Evolutionary conservation across 2,888 invertebrate species (phyloP).

Genomic region (Incurvaria masculella): DNA sequence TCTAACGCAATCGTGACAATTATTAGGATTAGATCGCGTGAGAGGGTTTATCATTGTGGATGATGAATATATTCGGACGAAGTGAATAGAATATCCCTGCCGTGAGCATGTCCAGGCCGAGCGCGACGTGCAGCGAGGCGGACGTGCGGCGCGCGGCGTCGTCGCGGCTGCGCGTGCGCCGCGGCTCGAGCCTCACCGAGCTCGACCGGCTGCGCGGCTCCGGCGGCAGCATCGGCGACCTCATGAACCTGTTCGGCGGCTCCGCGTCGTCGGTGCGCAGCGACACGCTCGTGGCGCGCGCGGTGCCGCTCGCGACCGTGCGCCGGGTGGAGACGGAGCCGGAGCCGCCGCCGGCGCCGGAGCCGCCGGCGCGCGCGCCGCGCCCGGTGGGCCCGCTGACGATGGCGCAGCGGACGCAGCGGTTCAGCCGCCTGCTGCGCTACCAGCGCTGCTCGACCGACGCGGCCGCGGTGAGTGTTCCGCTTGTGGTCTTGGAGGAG

Average conservation of each 20-base stretch:
- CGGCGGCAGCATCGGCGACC: conserved; percentile 70
- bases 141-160: conserved; percentile 52
- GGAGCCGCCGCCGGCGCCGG: conserved; percentile 30
- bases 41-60: too few relatives aligned
- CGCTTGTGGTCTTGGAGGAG: too few relatives aligned
- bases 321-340: conserved; percentile 45
- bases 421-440: conserved; percentile 64
- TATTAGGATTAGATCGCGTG: too few relatives aligned
- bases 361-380: conserved; percentile 42
- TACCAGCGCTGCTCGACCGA: conserved; percentile 60
- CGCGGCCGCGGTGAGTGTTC: conserved; percentile 13
- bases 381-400: conserved; percentile 57
- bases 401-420: conserved; percentile 65
- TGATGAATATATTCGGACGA: too few relatives aligned
- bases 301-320: conserved; percentile 72
- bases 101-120: not conserved
- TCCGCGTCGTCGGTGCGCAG: conserved; percentile 69
- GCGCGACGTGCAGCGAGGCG: conserved; percentile 39
- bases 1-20: too few relatives aligned
- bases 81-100: too few relatives aligned
- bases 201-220: conserved; percentile 62
- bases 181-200: conserved; percentile 71
- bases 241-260: conserved; percentile 76
- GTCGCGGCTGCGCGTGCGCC: conserved; percentile 58
- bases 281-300: conserved; percentile 67